Base-by-base conservation (phyloP, 1,140 invertebrate genomes). In the Rhopalosiphum maidis region DNA sequence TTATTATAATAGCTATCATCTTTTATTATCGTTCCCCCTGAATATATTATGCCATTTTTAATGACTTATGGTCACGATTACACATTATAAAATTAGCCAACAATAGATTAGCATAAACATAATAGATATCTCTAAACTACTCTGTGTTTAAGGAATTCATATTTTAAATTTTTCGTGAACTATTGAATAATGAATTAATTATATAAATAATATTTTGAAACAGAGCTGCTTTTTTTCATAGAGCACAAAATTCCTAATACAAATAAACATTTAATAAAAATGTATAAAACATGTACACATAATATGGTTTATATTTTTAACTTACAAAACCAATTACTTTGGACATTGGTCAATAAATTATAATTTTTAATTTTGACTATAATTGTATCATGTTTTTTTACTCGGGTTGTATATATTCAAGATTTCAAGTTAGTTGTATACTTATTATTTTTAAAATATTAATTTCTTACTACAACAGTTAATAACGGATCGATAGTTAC, bases 31-130 rank as follows among this genome's bases (percentile, higher is more conserved):
- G 43, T 48, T 88, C n/a, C 35, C 86, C 46, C 46, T 88, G 86
- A 88, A 88, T 30, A 21, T 51, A 51, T 88, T 88, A 21, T 48
- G 86, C 46, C 46, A 88, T 88, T 87, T 87, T 51, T 88, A 88
- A 88, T 87, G 46, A 88, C 86, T 88, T 48, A 48, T n/a, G 6
- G 30, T 88, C 86, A 88, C 86, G 46, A 88, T 88, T 88, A n/a
- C 22, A 51, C 46, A 22, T 35, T 88, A 88, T 51, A 88, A 88
- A 46, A 88, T 88, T 88, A 46, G 18, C 30, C n/a, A 88, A 88
- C 30, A 48, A 88, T 88, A n/a, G 86, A 88, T 88, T 88, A 51
- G 21, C 46, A 88, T 88, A 48, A 88, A 88, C 30, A 88, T 48
- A 88, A 88, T 48, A 51, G 30, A 88, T 88, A 51, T 48, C n/a